Evolutionary conservation across 2,113 vertebrate genomes (phyloP), one percentile per base, ranked within the genome.

Genomic region (Phrynocephalus versicolor): DNA sequence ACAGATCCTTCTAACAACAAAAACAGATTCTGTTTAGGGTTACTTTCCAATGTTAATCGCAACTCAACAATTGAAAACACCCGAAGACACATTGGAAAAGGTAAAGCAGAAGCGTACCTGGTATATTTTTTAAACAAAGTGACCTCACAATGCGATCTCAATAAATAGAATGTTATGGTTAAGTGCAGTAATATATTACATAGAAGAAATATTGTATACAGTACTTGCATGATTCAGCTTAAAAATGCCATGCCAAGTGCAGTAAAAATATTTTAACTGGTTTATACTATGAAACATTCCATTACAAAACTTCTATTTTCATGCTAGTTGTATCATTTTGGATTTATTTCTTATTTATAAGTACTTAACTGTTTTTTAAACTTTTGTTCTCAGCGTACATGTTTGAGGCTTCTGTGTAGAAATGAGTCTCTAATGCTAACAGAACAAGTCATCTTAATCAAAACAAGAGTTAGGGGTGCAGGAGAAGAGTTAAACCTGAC

Each of bases 11-110:
- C 98, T 62, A 99, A 99, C 93, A 99, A 99, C 93, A 99, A 98
- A 92, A 99, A 98, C 95, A 97, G 98, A 90, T 99, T 99, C 96
- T 99, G 98, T 95, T 96, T 99, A 89, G 98, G 98, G 19, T 96
- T 99, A 88, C 96, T 99, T 86, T 99, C 98, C 88, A 98, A 99
- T 0, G 98, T 99, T 55, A 99, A 99, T 92, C 98, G 98, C 86
- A 99, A 99, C 95, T 99, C 98, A 0, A 99, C 98, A 0, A 99
- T 98, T 30, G 98, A 99, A 95, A 99, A 99, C 94, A 99, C 98
- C 8, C 97, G 98, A 5, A 95, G 98, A 84, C 98, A 99, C 91
- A 99, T 99, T 82, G 98, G 98, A 88, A 99, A 99, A 98, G 98
- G 98, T 99, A 95, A 92, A 89, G 3, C 37, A 76, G 3, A 2